Percentiles rank a stretch among this genome's conserved stretches.
These are phyloP conservation scores for Eilema sororculum DNA, from an alignment of 2,888 invertebrate genomes.

Conservation along the genomic window DNA sequence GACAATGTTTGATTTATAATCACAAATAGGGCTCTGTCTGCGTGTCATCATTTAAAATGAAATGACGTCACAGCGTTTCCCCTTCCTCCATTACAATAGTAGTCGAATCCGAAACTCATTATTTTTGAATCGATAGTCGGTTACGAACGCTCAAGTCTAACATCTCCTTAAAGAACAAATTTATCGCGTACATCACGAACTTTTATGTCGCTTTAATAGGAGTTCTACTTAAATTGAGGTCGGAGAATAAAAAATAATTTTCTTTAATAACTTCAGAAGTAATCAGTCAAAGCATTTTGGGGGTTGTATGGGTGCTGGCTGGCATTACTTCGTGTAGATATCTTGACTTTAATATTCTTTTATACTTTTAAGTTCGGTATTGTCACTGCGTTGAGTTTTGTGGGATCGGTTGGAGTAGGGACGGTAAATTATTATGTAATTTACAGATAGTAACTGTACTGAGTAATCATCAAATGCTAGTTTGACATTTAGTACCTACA, in stretches of 20 bases:
- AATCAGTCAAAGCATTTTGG: slow-evolving; percentile 42
- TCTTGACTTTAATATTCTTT: not conserved
- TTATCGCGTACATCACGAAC: slow-evolving; percentile 36
- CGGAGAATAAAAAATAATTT: slow-evolving; percentile 33
- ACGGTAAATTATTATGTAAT: not conserved
- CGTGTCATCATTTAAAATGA: not conserved
- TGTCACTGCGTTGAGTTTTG: not conserved
- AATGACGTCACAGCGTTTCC: not conserved
- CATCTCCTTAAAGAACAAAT: slow-evolving; percentile 32
- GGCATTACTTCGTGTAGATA: slow-evolving; percentile 6
- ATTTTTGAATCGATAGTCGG: not conserved
- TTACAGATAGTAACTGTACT: not conserved
- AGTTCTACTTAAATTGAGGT: slow-evolving; percentile 35
- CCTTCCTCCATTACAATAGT: not conserved
- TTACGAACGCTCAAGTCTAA: not conserved
- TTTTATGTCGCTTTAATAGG: slow-evolving; percentile 47
- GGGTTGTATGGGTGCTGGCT: slow-evolving; percentile 24
- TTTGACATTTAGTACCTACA: too few relatives aligned
- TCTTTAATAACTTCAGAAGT: slow-evolving; percentile 41
- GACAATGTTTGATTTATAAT: not conserved
- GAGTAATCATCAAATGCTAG: too few relatives aligned
- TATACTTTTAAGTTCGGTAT: not conserved
- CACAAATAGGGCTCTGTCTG: not conserved
- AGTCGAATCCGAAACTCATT: not conserved
- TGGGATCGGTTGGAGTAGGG: not conserved